A percentile compares a stretch with the other conserved stretches of the same genome.
Evolutionary conservation across 2,888 invertebrate genomes (phyloP).

Genomic region (Cephalotes varians): DNA sequence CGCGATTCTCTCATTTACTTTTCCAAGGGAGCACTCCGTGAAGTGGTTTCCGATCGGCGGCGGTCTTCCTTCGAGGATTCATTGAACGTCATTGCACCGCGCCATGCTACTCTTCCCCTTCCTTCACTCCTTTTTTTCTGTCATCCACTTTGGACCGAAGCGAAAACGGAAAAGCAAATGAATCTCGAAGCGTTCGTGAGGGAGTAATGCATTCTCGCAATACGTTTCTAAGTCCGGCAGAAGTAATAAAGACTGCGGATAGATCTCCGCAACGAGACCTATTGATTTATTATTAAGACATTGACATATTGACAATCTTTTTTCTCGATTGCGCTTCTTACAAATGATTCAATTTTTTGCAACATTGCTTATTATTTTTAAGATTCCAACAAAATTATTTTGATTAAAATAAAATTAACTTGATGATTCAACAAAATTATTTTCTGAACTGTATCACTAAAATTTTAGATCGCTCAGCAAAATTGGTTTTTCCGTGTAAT

Average conservation of each 20-base stretch:
- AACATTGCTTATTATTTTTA: no score
- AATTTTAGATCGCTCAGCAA: no score
- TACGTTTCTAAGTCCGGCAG: slow-evolving; percentile 4
- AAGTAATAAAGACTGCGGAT: not conserved
- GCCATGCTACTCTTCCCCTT: not conserved
- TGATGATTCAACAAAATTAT: no score
- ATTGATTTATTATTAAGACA: not conserved
- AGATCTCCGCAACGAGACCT: not conserved
- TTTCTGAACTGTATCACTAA: no score
- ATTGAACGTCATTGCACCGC: slow-evolving; percentile 12
- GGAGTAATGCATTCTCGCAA: not conserved
- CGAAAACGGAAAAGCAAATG: slow-evolving; percentile 31
- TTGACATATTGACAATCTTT: not conserved
- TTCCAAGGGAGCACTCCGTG: slow-evolving; percentile 24
- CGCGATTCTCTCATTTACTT: slow-evolving; percentile 64
- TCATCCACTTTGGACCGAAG: not conserved
- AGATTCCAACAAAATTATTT: no score
- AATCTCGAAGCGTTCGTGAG: slow-evolving; percentile 26
- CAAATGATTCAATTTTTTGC: not conserved
- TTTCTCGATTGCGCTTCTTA: not conserved
- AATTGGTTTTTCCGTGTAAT: no score
- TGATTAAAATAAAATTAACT: no score
- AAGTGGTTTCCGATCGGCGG: slow-evolving; percentile 48
- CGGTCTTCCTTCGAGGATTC: slow-evolving; percentile 26
- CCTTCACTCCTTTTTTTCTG: not conserved